phyloP scores from a whole-genome alignment of 2,888 invertebrate species.

The Archaeoteleia sp. region DNA sequence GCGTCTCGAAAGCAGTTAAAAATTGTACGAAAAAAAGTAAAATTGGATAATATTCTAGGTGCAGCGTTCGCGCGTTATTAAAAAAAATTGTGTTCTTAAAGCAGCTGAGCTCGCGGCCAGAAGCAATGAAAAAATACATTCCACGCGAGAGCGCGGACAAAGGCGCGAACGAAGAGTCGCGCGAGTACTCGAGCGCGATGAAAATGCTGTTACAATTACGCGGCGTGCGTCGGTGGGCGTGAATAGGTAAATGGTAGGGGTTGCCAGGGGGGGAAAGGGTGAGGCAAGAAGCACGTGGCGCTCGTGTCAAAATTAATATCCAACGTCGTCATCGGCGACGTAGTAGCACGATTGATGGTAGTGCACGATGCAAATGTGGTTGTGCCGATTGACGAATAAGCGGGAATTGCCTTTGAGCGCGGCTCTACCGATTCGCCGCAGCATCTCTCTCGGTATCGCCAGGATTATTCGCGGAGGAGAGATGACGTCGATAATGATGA shows the following conservation, averaged over 20 bases:
- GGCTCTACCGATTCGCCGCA: constrained; percentile 17
- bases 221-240: neutral
- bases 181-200: constrained; percentile 2
- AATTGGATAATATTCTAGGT: no score
- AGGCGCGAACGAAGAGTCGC: constrained; percentile 2
- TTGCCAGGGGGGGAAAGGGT: constrained; percentile 3
- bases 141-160: constrained; percentile 14
- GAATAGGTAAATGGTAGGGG: neutral
- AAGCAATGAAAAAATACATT: constrained; percentile 24
- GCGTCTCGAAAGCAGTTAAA: no score
- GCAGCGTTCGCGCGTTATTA: constrained; percentile 36
- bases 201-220: constrained; percentile 25
- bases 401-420: constrained; percentile 5
- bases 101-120: neutral
- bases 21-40: no score
- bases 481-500: no score
- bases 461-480: no score
- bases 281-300: constrained; percentile 40
- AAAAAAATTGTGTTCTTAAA: constrained; percentile 22
- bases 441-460: constrained; percentile 3
- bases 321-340: constrained; percentile 31
- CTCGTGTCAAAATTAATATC: constrained; percentile 50
- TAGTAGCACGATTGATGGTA: constrained; percentile 36
- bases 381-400: constrained; percentile 36
- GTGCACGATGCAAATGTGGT: constrained; percentile 30